Conservation (phyloP, 2,113 vertebrate species). For the Mirza zaza region DNA sequence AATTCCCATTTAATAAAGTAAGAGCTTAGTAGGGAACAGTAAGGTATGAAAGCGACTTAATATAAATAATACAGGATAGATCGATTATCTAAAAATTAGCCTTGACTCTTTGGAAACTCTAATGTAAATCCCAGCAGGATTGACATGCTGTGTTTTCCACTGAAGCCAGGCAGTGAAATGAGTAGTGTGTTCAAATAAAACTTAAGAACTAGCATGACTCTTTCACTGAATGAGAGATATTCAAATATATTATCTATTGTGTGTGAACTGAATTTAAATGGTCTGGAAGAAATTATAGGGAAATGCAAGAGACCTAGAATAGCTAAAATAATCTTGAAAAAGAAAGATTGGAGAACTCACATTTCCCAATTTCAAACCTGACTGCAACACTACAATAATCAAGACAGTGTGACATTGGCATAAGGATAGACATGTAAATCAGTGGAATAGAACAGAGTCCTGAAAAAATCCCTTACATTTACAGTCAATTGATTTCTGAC, state of each 20-base stretch:
- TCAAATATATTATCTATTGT: background rate
- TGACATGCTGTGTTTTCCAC: background rate
- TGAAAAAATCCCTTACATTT: background rate
- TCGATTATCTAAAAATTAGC: background rate
- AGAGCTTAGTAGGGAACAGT: background rate
- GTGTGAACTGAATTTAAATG: background rate
- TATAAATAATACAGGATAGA: background rate
- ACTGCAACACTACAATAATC: background rate
- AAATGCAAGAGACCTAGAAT: background rate
- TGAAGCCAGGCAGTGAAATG: background rate
- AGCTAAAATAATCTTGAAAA: background rate
- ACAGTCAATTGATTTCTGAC: background rate
- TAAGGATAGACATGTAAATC: background rate
- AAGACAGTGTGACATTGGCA: background rate
- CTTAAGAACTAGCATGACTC: background rate
- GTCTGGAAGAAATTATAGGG: background rate
- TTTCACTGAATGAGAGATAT: background rate
- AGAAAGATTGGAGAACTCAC: background rate
- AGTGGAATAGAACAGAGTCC: background rate
- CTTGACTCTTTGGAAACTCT: background rate
- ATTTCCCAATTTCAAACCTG: background rate
- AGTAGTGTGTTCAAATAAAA: background rate
- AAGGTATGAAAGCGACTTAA: background rate
- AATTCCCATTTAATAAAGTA: background rate
- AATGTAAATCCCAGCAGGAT: background rate